Conservation (phyloP, 2,113 vertebrate genomes). For the Reinhardtius hippoglossoides region DNA sequence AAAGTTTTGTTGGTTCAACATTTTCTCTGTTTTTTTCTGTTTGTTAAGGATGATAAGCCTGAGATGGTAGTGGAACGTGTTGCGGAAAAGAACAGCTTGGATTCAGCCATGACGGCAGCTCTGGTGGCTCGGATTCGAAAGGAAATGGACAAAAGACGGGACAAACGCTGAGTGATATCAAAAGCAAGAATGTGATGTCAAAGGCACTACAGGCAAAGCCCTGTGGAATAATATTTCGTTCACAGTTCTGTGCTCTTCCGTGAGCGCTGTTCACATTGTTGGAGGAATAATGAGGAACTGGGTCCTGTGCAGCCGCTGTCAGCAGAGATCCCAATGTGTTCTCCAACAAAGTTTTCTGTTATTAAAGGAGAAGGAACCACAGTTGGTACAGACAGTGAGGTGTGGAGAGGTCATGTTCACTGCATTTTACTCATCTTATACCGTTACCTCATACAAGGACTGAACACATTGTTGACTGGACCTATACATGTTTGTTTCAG, state of each 20-base stretch:
- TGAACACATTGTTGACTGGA: constrained; percentile 21
- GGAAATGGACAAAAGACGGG: constrained; percentile 88
- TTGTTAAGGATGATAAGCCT: constrained; percentile 86
- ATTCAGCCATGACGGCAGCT: constrained; percentile 85
- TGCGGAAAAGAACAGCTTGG: constrained; percentile 85
- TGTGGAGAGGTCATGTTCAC: constrained; percentile 14
- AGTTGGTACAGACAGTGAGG: neutral
- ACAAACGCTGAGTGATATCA: constrained; percentile 77
- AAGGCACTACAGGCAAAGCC: neutral
- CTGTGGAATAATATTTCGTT: constrained; percentile 11
- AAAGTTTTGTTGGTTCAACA: neutral
- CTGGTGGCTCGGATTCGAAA: constrained; percentile 84
- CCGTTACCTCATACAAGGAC: constrained; percentile 20
- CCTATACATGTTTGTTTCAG: constrained; percentile 10
- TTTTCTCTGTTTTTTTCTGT: constrained; percentile 20
- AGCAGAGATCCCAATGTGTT: constrained; percentile 25
- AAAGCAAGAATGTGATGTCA: constrained; percentile 7
- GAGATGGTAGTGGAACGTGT: constrained; percentile 86
- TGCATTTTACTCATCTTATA: constrained; percentile 7
- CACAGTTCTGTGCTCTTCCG: constrained; percentile 12
- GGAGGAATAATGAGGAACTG: constrained; percentile 2
- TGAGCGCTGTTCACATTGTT: constrained; percentile 9
- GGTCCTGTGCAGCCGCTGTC: constrained; percentile 19
- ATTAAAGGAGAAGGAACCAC: constrained; percentile 17
- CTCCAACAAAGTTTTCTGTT: constrained; percentile 5